phyloP scores from a whole-genome alignment of 2,113 vertebrate species.

The Centropristis striata region DNA sequence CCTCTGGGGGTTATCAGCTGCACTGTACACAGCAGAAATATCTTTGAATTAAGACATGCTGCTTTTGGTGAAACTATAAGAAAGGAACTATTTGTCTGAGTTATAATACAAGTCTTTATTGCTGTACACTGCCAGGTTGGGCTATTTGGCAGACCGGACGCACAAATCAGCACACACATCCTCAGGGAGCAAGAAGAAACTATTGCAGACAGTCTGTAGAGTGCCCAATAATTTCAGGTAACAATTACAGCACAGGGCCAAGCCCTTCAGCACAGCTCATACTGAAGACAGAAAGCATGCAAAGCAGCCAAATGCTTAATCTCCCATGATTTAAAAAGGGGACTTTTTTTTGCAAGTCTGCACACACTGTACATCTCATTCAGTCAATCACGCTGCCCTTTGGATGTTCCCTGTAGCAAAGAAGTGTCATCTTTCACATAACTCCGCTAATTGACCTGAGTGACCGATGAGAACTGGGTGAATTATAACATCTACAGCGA shows the following conservation, averaged over 20 bases:
- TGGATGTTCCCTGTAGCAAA: slow-evolving; percentile 60
- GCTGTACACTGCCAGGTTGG: slow-evolving; percentile 37
- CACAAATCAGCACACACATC: slow-evolving; percentile 49
- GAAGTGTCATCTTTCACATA: slow-evolving; percentile 51
- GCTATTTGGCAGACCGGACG: slow-evolving; percentile 32
- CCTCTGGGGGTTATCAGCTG: slow-evolving; percentile 53
- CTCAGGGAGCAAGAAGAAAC: slow-evolving; percentile 35
- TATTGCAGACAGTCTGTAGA: slow-evolving; percentile 44
- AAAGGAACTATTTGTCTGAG: slow-evolving; percentile 41
- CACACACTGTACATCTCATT: slow-evolving; percentile 17
- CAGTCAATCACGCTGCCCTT: slow-evolving; percentile 53
- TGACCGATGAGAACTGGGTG: slow-evolving; percentile 39
- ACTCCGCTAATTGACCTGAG: slow-evolving; percentile 69
- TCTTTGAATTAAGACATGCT: slow-evolving; percentile 35
- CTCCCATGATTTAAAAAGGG: background rate
- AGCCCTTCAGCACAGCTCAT: slow-evolving; percentile 19
- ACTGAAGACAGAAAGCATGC: slow-evolving; percentile 7
- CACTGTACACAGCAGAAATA: slow-evolving; percentile 7
- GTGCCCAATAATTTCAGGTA: slow-evolving; percentile 44
- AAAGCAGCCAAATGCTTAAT: slow-evolving; percentile 20
- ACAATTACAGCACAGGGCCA: slow-evolving; percentile 25
- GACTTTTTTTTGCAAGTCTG: background rate
- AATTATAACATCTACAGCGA: slow-evolving; percentile 47
- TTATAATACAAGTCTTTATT: slow-evolving; percentile 41
- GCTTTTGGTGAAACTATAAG: slow-evolving; percentile 27